Conservation (phyloP, 1,140 invertebrate genomes). For the Pseudomyrmex flavicornis region DNA sequence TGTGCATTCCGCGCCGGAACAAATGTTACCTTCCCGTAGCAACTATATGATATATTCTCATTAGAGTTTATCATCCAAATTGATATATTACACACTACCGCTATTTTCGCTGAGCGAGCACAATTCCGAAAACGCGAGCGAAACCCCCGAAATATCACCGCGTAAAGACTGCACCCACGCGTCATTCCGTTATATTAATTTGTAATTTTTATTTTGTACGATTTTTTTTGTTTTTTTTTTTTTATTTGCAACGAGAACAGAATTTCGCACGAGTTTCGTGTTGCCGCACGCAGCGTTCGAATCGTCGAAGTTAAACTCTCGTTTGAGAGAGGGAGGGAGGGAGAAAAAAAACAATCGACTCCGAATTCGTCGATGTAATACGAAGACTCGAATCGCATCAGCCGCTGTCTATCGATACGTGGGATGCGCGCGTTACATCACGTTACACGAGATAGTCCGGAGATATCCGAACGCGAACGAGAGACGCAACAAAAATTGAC, state of each 20-base stretch:
- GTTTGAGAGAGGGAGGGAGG: too few species aligned
- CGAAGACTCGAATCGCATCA: not conserved
- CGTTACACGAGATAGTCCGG: not conserved
- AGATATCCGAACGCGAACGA: constrained; percentile 7
- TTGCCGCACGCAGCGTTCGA: not conserved
- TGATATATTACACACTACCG: constrained; percentile 22
- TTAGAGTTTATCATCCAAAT: constrained; percentile 56
- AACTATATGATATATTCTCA: constrained; percentile 51
- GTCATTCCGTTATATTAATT: too few species aligned
- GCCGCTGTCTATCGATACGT: not conserved
- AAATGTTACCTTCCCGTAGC: constrained; percentile 42
- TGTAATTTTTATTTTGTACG: not conserved
- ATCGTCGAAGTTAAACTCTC: not conserved
- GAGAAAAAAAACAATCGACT: not conserved
- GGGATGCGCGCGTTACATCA: not conserved
- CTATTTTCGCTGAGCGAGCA: not conserved
- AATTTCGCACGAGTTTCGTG: not conserved
- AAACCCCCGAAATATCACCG: not conserved
- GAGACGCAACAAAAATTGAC: constrained; percentile 28
- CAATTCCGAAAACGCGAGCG: not conserved
- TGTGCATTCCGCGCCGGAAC: constrained; percentile 41
- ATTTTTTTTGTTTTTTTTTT: not conserved
- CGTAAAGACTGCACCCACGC: too few species aligned
- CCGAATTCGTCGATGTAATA: not conserved
- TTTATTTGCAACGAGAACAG: not conserved